These are phyloP conservation scores for Penelope pileata DNA, from an alignment of 2,113 vertebrate species.

Conservation along the genomic window DNA sequence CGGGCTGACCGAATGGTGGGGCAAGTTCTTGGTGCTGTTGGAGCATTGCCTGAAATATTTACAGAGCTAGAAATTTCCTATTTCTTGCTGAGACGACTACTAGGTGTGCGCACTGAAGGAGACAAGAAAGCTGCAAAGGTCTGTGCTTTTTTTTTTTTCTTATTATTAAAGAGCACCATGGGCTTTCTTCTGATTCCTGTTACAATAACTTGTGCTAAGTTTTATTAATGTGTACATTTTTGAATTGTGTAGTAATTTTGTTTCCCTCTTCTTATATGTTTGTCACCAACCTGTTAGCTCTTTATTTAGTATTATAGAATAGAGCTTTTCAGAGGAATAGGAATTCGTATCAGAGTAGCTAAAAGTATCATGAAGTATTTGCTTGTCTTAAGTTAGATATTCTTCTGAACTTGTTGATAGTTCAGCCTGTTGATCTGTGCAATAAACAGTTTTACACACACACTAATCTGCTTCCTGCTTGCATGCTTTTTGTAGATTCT, in stretches of 20 bases:
- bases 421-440: not conserved
- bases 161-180: not conserved
- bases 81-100: constrained; percentile 90
- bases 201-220: not conserved
- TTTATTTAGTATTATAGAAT: not conserved
- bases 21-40: constrained; percentile 95
- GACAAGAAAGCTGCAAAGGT: constrained; percentile 99
- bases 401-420: not conserved
- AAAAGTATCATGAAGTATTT: not conserved
- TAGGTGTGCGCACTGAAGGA: constrained; percentile 96
- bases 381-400: not conserved
- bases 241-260: not conserved
- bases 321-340: not conserved
- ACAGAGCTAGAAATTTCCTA: constrained; percentile 98
- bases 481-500: not conserved
- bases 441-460: not conserved
- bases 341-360: not conserved
- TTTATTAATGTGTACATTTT: not conserved
- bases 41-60: constrained; percentile 96
- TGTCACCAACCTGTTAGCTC: not conserved
- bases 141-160: not conserved
- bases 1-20: constrained; percentile 98
- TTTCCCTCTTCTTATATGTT: not conserved
- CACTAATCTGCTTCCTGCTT: not conserved
- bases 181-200: not conserved